Evolutionary conservation across 2,797 vertebrate species (phyloP), one percentile per base, ranked within the genome.

Genomic region (Dromococcyx pavoninus): DNA sequence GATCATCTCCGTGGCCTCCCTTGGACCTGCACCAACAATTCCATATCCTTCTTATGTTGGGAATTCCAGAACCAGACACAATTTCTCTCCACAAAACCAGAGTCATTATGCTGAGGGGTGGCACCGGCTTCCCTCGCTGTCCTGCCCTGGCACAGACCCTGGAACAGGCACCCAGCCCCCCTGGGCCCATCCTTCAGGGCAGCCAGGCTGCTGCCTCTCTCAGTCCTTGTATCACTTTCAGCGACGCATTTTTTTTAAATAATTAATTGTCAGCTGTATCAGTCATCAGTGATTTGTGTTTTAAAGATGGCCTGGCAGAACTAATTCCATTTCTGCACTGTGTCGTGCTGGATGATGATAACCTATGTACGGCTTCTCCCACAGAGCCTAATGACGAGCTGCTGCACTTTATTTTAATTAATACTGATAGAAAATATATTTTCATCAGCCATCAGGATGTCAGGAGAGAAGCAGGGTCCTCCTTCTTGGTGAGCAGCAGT

Each of bases 371-470:
- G 53, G 61, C 46, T 37, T 88, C 95, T 93, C 95, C 88, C 95
- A 85, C 4, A 0, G 79, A 67, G 86, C 94, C 86, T 71, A 65
- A 54, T 23, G 75, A 95, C 0, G 41, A 97, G 95, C 77, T 9
- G 14, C 57, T 46, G 67, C 89, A 60, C 88, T 96, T 96, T 94
- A 70, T 80, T 96, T 93, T 94, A 96, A 97, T 97, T 97, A 97
- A 97, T 82, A 93, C 79, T 51, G 95, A 91, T 87, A 96, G 74
- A 61, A 85, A 82, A 91, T 90, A 22, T 64, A 57, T 93, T 97
- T 95, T 87, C 86, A 92, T 95, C 95, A 93, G 86, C 87, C 50
- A 17, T 51, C 39, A 50, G 86, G n/a, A 60, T 25, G 88, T 37
- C 87, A 58, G 69, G 65, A 56, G 33, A 67, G 93, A 57, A 74